These are phyloP conservation scores for Coracias cyanogaster DNA, from an alignment of 2,797 vertebrate species.

Conservation along the genomic window DNA sequence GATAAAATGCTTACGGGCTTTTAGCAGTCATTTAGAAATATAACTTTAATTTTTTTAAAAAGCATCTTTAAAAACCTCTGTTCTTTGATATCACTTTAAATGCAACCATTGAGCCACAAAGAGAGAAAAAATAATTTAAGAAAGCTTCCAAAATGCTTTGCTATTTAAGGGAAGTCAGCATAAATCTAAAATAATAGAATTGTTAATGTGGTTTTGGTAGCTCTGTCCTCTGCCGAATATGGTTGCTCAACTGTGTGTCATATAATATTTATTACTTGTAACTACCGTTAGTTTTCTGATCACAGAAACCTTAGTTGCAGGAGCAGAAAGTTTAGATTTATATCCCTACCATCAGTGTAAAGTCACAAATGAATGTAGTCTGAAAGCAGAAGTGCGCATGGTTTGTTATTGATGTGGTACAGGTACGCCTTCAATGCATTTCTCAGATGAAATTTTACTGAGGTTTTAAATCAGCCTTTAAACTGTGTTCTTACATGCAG, in stretches of 20 bases:
- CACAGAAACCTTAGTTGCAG: neutral
- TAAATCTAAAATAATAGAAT: neutral
- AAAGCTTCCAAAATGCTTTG: neutral
- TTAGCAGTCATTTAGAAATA: constrained; percentile 18
- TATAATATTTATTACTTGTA: neutral
- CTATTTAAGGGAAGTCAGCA: neutral
- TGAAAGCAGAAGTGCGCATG: neutral
- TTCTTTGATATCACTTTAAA: neutral
- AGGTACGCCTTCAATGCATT: neutral
- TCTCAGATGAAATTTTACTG: neutral
- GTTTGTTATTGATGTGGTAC: neutral
- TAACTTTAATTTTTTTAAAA: neutral
- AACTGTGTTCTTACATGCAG: neutral
- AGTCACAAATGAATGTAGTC: neutral
- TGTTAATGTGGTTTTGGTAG: neutral
- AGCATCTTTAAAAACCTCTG: rapidly evolving
- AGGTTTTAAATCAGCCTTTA: neutral
- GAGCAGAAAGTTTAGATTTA: neutral
- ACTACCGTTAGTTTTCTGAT: neutral
- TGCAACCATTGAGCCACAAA: neutral
- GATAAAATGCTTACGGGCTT: neutral
- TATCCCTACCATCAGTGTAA: neutral
- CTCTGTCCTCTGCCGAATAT: neutral
- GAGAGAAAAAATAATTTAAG: neutral
- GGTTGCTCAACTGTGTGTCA: neutral